phyloP scores from a whole-genome alignment of 2,797 vertebrate species.

The Acropternis orthonyx region DNA sequence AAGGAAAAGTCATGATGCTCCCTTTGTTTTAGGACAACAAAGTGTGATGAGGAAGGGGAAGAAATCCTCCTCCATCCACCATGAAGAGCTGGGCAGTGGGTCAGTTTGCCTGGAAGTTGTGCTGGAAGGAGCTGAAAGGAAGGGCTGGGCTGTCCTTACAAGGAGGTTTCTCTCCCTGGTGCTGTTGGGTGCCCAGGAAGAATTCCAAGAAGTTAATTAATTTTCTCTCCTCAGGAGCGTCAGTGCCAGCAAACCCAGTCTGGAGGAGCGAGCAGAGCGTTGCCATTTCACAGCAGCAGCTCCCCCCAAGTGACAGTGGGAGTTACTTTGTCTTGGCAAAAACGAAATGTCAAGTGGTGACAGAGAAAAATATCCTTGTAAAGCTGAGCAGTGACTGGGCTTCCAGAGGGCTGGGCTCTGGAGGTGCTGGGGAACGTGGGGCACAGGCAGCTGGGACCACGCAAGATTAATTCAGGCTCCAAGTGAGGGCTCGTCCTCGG shows the following conservation, averaged over 20 bases:
- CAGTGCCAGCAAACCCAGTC: not conserved
- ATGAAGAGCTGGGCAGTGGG: not conserved
- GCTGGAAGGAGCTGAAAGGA: not conserved
- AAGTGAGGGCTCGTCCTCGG: not conserved
- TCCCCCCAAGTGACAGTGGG: not conserved
- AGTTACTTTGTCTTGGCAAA: conserved; percentile 54
- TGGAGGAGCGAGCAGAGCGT: not conserved
- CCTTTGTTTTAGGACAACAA: not conserved
- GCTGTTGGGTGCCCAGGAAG: not conserved
- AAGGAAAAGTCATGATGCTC: not conserved
- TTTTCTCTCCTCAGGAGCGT: not conserved
- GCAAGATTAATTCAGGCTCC: conserved; percentile 18
- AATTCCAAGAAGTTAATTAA: conserved; percentile 22
- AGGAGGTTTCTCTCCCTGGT: not conserved
- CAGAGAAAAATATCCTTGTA: conserved; percentile 39
- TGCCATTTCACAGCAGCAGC: not conserved
- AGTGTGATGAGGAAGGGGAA: not conserved
- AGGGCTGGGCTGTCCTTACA: not conserved
- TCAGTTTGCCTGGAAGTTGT: not conserved
- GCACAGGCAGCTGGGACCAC: not conserved
- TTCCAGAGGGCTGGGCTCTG: not conserved
- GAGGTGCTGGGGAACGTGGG: not conserved
- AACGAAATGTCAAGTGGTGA: conserved; percentile 24
- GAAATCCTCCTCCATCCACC: not conserved
- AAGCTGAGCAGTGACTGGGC: not conserved